These are phyloP conservation scores for Phacellophora camtschatica DNA, from an alignment of 30 jellyfish, hydroid and myxozoan species.

Conservation along the genomic window DNA sequence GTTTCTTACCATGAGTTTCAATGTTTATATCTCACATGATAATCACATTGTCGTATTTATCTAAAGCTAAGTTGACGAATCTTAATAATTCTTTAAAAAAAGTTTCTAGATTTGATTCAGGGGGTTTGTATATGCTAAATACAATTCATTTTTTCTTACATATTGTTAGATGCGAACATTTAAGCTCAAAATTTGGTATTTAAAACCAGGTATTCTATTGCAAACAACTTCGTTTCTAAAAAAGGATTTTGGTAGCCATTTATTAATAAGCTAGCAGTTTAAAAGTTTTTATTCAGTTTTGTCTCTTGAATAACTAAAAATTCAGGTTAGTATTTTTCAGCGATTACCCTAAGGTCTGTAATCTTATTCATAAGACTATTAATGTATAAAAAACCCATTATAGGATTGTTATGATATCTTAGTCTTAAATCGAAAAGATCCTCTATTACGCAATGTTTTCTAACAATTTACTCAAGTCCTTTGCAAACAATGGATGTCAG, in stretches of 20 bases:
- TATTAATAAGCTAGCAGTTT: background rate
- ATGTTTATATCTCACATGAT: constrained; percentile 26
- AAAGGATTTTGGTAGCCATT: constrained; percentile 6
- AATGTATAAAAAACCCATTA: background rate
- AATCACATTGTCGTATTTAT: constrained; percentile 6
- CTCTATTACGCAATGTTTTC: background rate
- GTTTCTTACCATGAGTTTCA: background rate
- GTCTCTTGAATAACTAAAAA: constrained; percentile 3
- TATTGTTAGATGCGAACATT: background rate
- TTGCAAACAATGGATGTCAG: constrained; percentile 23
- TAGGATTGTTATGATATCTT: background rate
- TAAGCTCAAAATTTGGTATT: background rate
- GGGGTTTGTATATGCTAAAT: background rate
- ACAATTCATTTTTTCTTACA: background rate
- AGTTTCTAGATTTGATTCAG: background rate
- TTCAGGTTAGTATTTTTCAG: background rate
- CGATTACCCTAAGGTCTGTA: background rate
- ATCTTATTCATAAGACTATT: background rate
- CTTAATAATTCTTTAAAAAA: background rate
- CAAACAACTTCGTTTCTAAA: constrained; percentile 7
- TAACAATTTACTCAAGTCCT: background rate
- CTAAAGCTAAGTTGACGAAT: background rate
- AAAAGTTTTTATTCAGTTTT: background rate
- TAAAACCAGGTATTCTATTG: background rate
- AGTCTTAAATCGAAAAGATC: background rate